phyloP scores from a whole-genome alignment of 2,113 vertebrate species.

The Merops nubicus region DNA sequence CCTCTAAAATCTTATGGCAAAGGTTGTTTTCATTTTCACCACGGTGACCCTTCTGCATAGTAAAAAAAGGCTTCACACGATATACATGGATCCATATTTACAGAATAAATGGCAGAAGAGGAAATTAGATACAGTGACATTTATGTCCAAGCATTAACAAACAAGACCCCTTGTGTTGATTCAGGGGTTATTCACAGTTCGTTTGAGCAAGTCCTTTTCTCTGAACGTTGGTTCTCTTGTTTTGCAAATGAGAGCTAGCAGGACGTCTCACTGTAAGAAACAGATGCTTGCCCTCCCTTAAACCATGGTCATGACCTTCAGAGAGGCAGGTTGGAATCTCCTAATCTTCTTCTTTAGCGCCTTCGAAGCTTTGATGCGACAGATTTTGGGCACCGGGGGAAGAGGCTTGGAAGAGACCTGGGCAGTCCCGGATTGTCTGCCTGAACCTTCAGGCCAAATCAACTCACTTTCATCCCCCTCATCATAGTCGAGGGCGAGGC shows the following conservation, averaged over 20 bases:
- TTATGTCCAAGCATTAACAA: slow-evolving; percentile 7
- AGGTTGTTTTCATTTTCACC: background rate
- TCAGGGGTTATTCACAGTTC: background rate
- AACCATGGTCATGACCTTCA: slow-evolving; percentile 96
- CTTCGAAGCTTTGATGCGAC: slow-evolving; percentile 92
- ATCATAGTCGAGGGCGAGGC: slow-evolving; percentile 72
- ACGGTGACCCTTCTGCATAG: background rate
- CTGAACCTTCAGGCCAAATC: slow-evolving; percentile 75
- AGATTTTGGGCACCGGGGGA: slow-evolving; percentile 80
- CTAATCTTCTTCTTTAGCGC: slow-evolving; percentile 95
- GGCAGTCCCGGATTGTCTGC: background rate
- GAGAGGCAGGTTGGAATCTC: slow-evolving; percentile 87
- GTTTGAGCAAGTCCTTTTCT: background rate
- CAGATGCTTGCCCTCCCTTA: slow-evolving; percentile 50
- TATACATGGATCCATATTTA: slow-evolving; percentile 36
- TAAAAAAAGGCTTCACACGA: slow-evolving; percentile 3
- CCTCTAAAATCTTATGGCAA: background rate
- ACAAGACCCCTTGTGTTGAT: background rate
- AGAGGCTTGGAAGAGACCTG: slow-evolving; percentile 70
- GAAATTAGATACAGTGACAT: background rate
- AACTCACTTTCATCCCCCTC: slow-evolving; percentile 70
- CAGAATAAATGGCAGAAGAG: slow-evolving; percentile 30
- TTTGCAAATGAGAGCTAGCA: background rate
- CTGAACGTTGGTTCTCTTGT: background rate
- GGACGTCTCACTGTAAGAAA: background rate